Evolutionary conservation across 35 echinoderm and acorn worm genomes (phyloP).

Genomic region (Stichopus chloronotus): DNA sequence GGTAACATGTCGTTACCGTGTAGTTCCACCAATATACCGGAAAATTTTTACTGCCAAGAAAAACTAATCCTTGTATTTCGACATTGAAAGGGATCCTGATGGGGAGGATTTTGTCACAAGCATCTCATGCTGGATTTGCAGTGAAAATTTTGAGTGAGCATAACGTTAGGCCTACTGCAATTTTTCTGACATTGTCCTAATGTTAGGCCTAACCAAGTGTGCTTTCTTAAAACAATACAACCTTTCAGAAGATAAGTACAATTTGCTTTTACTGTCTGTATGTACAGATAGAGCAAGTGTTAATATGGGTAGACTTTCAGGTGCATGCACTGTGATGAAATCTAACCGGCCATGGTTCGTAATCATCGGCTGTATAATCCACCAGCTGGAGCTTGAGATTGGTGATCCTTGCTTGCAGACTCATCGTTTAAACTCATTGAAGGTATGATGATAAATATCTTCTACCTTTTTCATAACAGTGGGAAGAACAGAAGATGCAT

Average conservation of each 20-base stretch:
- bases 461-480: neutral
- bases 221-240: neutral
- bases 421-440: neutral
- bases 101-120: no score
- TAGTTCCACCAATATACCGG: no score
- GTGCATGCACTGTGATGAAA: neutral
- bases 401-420: neutral
- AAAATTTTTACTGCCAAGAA: no score
- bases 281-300: neutral
- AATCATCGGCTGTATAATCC: neutral
- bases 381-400: neutral
- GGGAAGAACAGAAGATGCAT: neutral
- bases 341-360: conserved; percentile 1
- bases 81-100: no score
- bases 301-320: neutral
- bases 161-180: no score
- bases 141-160: no score
- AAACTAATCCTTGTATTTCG: no score
- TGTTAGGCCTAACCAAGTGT: no score
- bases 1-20: no score
- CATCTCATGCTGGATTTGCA: no score
- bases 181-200: no score
- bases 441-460: neutral
- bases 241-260: neutral
- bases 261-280: neutral